A percentile compares a stretch with the other conserved stretches of the same genome.
phyloP scores from a whole-genome alignment of 35 echinoderm and acorn worm species.

The Ophiothrix spiculata region DNA sequence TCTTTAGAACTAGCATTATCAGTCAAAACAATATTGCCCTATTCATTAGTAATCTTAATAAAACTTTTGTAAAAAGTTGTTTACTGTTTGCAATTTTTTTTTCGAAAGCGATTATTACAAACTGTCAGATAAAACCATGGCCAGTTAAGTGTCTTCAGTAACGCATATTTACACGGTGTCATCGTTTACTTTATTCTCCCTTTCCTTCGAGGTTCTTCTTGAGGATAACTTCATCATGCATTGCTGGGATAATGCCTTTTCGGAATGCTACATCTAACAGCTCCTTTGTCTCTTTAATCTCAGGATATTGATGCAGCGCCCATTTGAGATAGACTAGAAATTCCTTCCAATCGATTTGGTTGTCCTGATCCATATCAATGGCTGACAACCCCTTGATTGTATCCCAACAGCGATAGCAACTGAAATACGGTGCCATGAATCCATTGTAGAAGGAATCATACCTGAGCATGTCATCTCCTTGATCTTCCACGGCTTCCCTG shows the following conservation, averaged over 20 bases:
- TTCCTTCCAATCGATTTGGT: slow-evolving; percentile 50
- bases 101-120: no score
- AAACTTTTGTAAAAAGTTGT: no score
- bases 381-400: slow-evolving; percentile 8
- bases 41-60: no score
- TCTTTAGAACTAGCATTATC: no score
- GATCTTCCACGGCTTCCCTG: not conserved
- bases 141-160: no score
- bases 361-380: slow-evolving; percentile 53
- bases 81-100: no score
- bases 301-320: slow-evolving; percentile 40
- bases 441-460: slow-evolving; percentile 58
- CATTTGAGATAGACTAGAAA: slow-evolving; percentile 34
- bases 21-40: no score
- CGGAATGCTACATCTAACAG: slow-evolving; percentile 49
- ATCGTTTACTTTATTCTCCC: no score
- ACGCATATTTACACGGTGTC: no score
- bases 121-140: no score
- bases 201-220: no score
- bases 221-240: slow-evolving; percentile 35
- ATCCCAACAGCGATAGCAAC: slow-evolving; percentile 8
- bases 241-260: slow-evolving; percentile 52
- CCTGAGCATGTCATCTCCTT: slow-evolving; percentile 41
- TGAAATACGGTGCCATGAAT: slow-evolving; percentile 36
- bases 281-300: slow-evolving; percentile 17